Evolutionary conservation across 2,888 invertebrate species (phyloP).

Genomic region (Drosophila nigricruria): DNA sequence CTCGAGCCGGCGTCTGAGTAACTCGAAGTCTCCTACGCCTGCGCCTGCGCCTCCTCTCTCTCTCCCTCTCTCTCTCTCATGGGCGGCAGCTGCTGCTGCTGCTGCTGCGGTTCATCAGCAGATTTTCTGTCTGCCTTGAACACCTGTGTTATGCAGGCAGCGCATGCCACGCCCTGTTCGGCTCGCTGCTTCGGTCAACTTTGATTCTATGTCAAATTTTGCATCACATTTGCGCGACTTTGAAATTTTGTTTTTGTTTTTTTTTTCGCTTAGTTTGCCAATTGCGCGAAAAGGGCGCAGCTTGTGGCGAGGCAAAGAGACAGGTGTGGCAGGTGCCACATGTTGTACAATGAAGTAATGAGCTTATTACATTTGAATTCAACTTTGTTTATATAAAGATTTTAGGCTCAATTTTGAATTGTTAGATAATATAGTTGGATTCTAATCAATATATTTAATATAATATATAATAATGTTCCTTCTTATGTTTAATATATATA

Average conservation of each 20-base stretch:
- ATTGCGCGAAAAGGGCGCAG: background rate
- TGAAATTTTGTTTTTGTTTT: too few species aligned
- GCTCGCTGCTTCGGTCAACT: background rate
- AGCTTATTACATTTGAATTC: too few species aligned
- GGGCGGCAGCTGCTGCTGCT: slow-evolving; percentile 14
- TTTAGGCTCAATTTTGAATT: too few species aligned
- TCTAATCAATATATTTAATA: too few species aligned
- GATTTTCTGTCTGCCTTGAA: slow-evolving; percentile 26
- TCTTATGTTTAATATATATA: too few species aligned
- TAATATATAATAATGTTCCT: too few species aligned
- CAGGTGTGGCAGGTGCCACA: slow-evolving; percentile 9
- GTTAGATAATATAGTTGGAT: too few species aligned
- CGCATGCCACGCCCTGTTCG: background rate
- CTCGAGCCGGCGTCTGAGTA: slow-evolving; percentile 14
- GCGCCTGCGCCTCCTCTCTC: too few species aligned
- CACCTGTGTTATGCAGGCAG: slow-evolving; percentile 35
- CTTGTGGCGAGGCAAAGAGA: background rate
- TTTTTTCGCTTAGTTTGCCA: slow-evolving; percentile 33
- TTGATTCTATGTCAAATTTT: slow-evolving; percentile 55
- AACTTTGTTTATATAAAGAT: too few species aligned
- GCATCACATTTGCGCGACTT: slow-evolving; percentile 46
- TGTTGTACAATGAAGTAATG: too few species aligned
- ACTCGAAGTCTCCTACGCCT: slow-evolving; percentile 10
- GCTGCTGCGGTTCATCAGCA: slow-evolving; percentile 28
- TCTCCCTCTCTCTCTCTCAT: background rate